Base-by-base conservation (phyloP, 2,113 vertebrate genomes). In the Macrotis lagotis region DNA sequence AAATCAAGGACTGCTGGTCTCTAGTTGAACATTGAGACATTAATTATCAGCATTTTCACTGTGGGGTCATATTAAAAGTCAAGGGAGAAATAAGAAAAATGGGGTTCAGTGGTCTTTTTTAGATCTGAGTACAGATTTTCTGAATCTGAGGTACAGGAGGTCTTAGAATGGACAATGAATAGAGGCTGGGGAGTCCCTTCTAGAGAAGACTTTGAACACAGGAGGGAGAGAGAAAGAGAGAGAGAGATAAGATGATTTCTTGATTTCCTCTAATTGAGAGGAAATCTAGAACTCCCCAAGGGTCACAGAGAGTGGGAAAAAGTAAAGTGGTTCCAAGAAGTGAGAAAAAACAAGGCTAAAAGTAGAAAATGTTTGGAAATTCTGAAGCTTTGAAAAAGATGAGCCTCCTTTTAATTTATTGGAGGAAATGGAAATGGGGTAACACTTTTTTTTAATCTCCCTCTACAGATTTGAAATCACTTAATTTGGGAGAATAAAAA, bases 311-410 rank as follows among this genome's bases (percentile, higher is more conserved):
- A 74, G 6, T 44, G n/a, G 66, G 37, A n/a, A 74, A 74, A 14
- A 11, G 10, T 37, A 37, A 66, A 19, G 66, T 44, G 16, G 25
- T 44, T n/a, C 66, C n/a, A 44, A 74, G 16, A 74, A 31, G 37
- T 74, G 16, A n/a, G 66, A 52, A 95, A 91, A 91, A 53, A 74
- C 90, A 3, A 95, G 50, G 53, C 51, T 94, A 66, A 48, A 95
- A 92, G 59, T n/a, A 51, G 50, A 48, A 89, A 83, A 49, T 93
- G 9, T 0, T 92, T 25, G 51, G 50, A 89, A 55, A 48, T 94
- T 14, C 0, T 92, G 25, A 51, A 31, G 26, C 50, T 1, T 11
- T 88, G 90, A 59, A 48, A 89, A 92, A 91, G 37, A 22, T 74
- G 53, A 88, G 83, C 3, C 14, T 7, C 14, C 8, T 93, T 91